Conservation (phyloP, 1,140 invertebrate species). For the Sycobia sp. region DNA sequence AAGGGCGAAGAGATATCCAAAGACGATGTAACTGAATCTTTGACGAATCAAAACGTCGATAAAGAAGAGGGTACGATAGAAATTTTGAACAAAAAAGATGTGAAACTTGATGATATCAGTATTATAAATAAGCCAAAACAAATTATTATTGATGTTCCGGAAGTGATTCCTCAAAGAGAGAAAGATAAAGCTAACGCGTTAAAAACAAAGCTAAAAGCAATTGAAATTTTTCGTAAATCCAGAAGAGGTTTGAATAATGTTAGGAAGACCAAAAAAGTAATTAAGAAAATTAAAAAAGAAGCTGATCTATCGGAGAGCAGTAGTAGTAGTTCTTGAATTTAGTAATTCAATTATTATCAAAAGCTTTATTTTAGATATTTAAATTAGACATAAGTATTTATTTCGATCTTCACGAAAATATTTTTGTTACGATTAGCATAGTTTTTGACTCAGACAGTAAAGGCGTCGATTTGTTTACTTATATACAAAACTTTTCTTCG, state of each 20-base stretch:
- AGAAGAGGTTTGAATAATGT: constrained; percentile 65
- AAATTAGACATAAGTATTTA: no score
- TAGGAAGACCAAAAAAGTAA: constrained; percentile 56
- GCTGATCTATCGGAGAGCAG: constrained; percentile 73
- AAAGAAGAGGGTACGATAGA: not conserved
- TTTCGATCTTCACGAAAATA: no score
- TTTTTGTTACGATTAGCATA: no score
- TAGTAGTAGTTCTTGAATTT: constrained; percentile 60
- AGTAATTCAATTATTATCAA: not conserved
- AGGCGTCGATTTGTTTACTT: no score
- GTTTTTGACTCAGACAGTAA: no score
- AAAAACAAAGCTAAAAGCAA: constrained; percentile 75
- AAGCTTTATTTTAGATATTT: no score
- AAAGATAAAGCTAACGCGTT: constrained; percentile 68
- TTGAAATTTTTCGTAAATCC: constrained; percentile 74
- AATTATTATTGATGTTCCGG: constrained; percentile 40
- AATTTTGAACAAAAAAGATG: not conserved
- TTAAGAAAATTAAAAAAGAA: constrained; percentile 63
- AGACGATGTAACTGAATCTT: constrained; percentile 36
- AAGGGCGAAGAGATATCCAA: constrained; percentile 44
- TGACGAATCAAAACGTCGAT: not conserved
- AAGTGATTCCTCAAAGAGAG: constrained; percentile 77
- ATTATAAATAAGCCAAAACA: not conserved
- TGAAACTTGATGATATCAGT: not conserved
- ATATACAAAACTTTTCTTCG: no score